Evolutionary conservation across 1,140 invertebrate genomes (phyloP).

Genomic region (Contarinia nasturtii): DNA sequence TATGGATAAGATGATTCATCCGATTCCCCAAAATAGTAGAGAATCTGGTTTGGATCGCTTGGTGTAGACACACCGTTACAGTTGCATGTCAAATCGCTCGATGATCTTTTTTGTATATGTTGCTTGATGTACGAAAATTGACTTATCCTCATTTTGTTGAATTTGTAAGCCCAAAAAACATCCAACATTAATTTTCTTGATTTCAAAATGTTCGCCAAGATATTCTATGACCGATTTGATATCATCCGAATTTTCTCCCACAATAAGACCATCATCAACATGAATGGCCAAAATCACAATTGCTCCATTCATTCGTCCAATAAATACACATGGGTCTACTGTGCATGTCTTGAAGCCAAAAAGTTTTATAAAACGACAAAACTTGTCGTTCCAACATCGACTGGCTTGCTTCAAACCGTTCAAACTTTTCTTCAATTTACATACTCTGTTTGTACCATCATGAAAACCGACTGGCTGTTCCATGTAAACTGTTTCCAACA

Average conservation of each 20-base stretch:
- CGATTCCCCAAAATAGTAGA: neutral
- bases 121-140: slow-evolving; percentile 15
- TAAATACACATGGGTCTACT: slow-evolving; percentile 22
- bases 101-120: slow-evolving; percentile 17
- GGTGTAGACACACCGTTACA: slow-evolving; percentile 11
- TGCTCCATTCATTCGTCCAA: slow-evolving; percentile 7
- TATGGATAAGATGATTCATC: slow-evolving; percentile 10
- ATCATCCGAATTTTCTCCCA: slow-evolving; percentile 8
- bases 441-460: slow-evolving; percentile 10
- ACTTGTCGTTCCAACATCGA: slow-evolving; percentile 19
- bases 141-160: slow-evolving; percentile 5
- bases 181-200: slow-evolving; percentile 6
- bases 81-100: slow-evolving; percentile 12
- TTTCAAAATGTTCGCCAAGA: slow-evolving; percentile 12
- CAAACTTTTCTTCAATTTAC: slow-evolving; percentile 17
- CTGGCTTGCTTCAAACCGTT: slow-evolving; percentile 26
- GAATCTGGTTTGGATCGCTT: slow-evolving; percentile 4
- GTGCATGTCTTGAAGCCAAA: slow-evolving; percentile 15
- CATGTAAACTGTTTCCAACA: slow-evolving; percentile 22
- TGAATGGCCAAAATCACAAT: slow-evolving; percentile 21
- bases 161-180: slow-evolving; percentile 17
- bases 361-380: slow-evolving; percentile 10
- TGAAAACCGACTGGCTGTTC: slow-evolving; percentile 14
- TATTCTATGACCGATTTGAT: slow-evolving; percentile 8
- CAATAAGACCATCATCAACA: slow-evolving; percentile 27